Percentiles rank a stretch among this genome's conserved stretches.
phyloP scores from a whole-genome alignment of 2,797 vertebrate genomes.

The Urocyon cinereoargenteus region DNA sequence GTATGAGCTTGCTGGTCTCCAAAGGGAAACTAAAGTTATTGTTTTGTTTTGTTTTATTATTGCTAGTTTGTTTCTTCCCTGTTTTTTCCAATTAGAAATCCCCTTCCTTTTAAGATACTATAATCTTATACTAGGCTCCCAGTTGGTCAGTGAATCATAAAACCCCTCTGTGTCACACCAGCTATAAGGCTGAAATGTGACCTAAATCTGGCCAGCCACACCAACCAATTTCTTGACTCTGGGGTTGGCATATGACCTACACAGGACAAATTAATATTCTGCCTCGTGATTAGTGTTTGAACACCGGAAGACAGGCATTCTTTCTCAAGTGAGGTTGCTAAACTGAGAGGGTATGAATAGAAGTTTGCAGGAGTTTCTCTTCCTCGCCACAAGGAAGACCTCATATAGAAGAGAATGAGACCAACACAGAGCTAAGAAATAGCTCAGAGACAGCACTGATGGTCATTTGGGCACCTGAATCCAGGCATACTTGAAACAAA shows the following conservation, averaged over 20 bases:
- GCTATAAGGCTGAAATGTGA: neutral
- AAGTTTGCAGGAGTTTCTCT: neutral
- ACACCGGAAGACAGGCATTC: neutral
- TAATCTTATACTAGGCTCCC: neutral
- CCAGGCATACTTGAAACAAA: neutral
- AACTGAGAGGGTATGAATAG: neutral
- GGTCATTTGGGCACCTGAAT: neutral
- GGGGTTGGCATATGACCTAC: neutral
- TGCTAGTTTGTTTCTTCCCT: neutral
- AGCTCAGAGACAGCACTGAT: neutral
- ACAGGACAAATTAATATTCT: neutral
- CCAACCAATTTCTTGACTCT: neutral
- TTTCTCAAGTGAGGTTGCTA: neutral
- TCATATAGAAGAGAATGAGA: neutral
- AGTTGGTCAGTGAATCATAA: neutral
- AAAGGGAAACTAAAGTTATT: neutral
- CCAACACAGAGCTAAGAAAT: neutral
- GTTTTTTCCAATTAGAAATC: neutral
- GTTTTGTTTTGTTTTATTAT: neutral
- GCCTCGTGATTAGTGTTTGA: neutral
- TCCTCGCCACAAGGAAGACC: neutral
- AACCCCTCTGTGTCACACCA: neutral
- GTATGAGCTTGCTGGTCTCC: neutral
- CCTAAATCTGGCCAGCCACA: neutral
- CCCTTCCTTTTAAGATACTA: neutral